These are phyloP conservation scores for Pagetopsis macropterus DNA, from an alignment of 2,797 vertebrate species.

Conservation along the genomic window DNA sequence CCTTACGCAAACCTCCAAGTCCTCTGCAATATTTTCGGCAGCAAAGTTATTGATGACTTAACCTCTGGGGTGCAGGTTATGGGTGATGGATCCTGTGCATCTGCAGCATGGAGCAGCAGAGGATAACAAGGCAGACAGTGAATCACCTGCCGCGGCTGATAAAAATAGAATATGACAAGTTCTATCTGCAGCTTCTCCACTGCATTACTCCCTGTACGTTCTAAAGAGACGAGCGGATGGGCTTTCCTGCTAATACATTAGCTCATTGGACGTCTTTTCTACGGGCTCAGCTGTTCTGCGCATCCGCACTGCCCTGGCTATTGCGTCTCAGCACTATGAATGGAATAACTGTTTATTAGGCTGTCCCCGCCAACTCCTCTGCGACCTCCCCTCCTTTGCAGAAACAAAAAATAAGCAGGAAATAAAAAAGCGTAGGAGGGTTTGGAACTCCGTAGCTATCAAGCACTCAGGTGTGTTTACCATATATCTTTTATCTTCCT, in stretches of 20 bases:
- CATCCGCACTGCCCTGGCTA: conserved; percentile 69
- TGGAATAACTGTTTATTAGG: conserved; percentile 75
- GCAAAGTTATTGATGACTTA: conserved; percentile 87
- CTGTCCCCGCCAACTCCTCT: conserved; percentile 68
- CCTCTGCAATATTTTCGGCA: conserved; percentile 81
- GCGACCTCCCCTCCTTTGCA: conserved; percentile 55
- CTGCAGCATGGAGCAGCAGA: conserved; percentile 77
- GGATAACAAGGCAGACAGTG: conserved; percentile 87
- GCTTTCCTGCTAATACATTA: conserved; percentile 76
- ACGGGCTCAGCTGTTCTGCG: conserved; percentile 70
- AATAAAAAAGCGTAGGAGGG: conserved; percentile 50
- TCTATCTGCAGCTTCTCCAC: conserved; percentile 46
- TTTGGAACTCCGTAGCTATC: conserved; percentile 58
- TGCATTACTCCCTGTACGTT: conserved; percentile 70
- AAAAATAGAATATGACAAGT: conserved; percentile 85
- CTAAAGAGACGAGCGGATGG: conserved; percentile 70
- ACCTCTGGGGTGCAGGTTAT: conserved; percentile 85
- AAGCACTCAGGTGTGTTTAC: conserved; percentile 81
- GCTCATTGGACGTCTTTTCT: conserved; percentile 70
- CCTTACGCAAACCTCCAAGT: conserved; percentile 82
- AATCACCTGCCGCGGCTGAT: conserved; percentile 84
- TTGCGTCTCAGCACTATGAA: conserved; percentile 76
- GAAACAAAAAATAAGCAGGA: conserved; percentile 53
- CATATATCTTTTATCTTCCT: conserved; percentile 84
- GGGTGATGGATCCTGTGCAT: conserved; percentile 85